phyloP scores from a whole-genome alignment of 2,888 invertebrate genomes.

The Scotopteryx bipunctaria region DNA sequence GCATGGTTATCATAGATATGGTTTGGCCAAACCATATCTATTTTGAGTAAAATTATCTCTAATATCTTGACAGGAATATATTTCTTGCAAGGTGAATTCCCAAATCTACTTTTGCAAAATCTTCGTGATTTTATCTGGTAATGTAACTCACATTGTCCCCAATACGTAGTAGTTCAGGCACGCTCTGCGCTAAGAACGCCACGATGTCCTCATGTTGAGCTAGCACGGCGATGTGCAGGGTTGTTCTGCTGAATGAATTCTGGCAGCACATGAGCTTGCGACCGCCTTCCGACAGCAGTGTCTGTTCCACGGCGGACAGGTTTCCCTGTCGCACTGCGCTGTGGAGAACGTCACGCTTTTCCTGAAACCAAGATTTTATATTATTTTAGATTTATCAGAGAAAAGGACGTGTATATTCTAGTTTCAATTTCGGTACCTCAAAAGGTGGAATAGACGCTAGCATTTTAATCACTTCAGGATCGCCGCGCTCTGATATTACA shows the following conservation, averaged over 20 bases:
- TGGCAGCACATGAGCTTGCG: constrained; percentile 72
- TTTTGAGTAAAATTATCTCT: too few relatives aligned
- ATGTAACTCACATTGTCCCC: constrained; percentile 91
- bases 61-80: too few relatives aligned
- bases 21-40: too few relatives aligned
- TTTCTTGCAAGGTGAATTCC: too few relatives aligned
- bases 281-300: constrained; percentile 81
- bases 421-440: constrained; percentile 85
- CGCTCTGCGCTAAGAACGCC: constrained; percentile 88
- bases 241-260: constrained; percentile 88
- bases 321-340: constrained; percentile 86
- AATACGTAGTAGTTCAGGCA: constrained; percentile 88
- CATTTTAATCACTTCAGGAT: constrained; percentile 86
- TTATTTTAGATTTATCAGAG: too few relatives aligned
- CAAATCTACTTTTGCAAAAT: too few relatives aligned
- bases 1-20: too few relatives aligned
- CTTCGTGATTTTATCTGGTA: constrained; percentile 4
- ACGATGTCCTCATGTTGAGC: constrained; percentile 92
- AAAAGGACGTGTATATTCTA: not conserved
- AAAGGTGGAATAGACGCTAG: constrained; percentile 88
- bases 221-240: constrained; percentile 94
- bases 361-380: constrained; percentile 68
- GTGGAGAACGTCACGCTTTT: constrained; percentile 90
- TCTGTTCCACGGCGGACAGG: constrained; percentile 81
- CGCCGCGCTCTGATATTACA: constrained; percentile 86